Base-by-base conservation (phyloP, 2,797 vertebrate genomes). In the Geotria australis region DNA sequence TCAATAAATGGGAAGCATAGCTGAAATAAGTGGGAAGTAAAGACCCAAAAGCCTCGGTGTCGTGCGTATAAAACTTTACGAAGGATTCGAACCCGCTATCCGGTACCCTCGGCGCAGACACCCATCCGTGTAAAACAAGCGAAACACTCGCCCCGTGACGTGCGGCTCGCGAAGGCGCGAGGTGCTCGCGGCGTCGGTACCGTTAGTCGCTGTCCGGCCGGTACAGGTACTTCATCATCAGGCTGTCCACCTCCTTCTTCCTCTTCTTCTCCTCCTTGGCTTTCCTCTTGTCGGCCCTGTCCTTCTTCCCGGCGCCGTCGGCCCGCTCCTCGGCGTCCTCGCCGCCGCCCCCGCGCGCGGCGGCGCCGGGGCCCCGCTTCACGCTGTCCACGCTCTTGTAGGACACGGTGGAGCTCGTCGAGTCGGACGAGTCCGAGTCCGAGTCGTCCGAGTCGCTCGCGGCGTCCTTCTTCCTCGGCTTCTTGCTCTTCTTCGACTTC, bases 151-250 rank as follows among this genome's bases (percentile, higher is more conserved):
- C n/a, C n/a, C n/a, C n/a, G n/a, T n/a, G n/a, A n/a, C n/a, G n/a
- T n/a, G n/a, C n/a, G n/a, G n/a, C n/a, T n/a, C n/a, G n/a, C 24
- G 38, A 38, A 38, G 24, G 24, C 24, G 24, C 24, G 24, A 24
- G 5, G 4, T 24, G 24, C 24, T 24, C 24, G 38, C 24, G 38
- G 24, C n/a, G 24, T 24, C 24, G 24, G 24, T 38, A 38, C 24
- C 71, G 57, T 81, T 77, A 91, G 72, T 95, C 85, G 67, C 85
- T 93, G 74, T 91, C 85, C 0, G 84, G 73, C 11, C 77, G 76
- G 71, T 91, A 96, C 57, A 96, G 72, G 69, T 96, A 96, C 67
- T 91, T 94, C 88, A 96, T 89, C 85, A 95, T 76, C 67, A 95
- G 65, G 68, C 67, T 91, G 74, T 96, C 82, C 60, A 94, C 79